Evolutionary conservation across 2,797 vertebrate species (phyloP), one percentile per base, ranked within the genome.

Genomic region (Amniataba percoides): DNA sequence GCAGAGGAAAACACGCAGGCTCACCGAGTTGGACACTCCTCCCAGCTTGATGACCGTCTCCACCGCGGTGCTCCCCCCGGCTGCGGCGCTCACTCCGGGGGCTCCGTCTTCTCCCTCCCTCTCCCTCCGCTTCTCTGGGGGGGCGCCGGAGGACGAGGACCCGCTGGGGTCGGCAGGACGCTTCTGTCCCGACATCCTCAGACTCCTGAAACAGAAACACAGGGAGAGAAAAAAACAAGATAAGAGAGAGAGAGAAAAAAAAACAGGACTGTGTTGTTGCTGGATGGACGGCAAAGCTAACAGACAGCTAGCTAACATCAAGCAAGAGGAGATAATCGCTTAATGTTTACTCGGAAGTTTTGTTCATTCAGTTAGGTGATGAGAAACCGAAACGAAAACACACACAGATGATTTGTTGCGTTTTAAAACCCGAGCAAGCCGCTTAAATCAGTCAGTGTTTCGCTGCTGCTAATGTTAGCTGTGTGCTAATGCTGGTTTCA

Each of bases 1-100:
- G 14, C 1, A 13, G 3, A 15, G 27, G 3, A 43, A 7, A 66
- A 21, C 18, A 23, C 64, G 39, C 2, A 23, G 11, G 7, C 93
- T 95, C 70, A 99, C 98, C 45, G 95, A 96, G 88, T 97, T 99
- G 61, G 97, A 97, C 86, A 98, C 96, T 1, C 97, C 96, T 60
- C 98, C 98, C 11, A 99, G 95, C 83, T 99, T 99, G 92, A 99
- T 99, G 77, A 96, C 95, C 0, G 96, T 96, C 88, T 95, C 95
- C 83, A 96, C 95, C 6, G 95, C 95, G 2, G 94, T 96, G 90
- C 93, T 95, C 14, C 93, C 94, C 7, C 91, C 93, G 3, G 93
- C 94, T 21, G 89, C 89, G 0, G 93, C 77, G 74, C 94, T 92
- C 74, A 95, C 87, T 36, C 93, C 92, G 25, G 92, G 77, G 51